Evolutionary conservation across 2,113 vertebrate species (phyloP).

Genomic region (Lepisosteus oculatus): DNA sequence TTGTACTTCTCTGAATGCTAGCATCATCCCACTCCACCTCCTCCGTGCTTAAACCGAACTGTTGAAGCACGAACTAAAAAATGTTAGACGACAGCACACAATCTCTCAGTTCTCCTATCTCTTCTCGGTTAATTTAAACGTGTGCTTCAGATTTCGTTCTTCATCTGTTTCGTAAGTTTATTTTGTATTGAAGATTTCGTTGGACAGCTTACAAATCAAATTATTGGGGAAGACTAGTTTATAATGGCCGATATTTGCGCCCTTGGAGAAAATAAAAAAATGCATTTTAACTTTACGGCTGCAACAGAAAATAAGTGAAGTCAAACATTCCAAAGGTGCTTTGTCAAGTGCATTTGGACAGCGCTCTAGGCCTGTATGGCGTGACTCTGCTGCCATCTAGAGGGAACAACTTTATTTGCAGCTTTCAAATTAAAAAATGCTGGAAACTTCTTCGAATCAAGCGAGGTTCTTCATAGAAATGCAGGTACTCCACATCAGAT

Average conservation of each 20-base stretch:
- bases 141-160: neutral
- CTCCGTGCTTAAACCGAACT: neutral
- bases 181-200: too few relatives aligned
- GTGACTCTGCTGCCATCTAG: conserved; percentile 25
- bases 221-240: too few relatives aligned
- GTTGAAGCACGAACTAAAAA: neutral
- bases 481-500: too few relatives aligned
- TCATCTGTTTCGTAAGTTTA: too few relatives aligned
- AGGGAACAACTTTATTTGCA: neutral
- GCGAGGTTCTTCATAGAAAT: too few relatives aligned
- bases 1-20: neutral
- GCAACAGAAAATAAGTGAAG: conserved; percentile 1
- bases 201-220: too few relatives aligned
- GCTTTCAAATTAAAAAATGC: neutral
- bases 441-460: neutral
- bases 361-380: neutral
- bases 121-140: neutral
- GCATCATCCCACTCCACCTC: neutral
- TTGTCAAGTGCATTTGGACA: conserved; percentile 13
- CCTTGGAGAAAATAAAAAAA: too few relatives aligned
- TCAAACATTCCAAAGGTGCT: conserved; percentile 2
- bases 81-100: neutral
- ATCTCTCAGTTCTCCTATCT: neutral
- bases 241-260: too few relatives aligned
- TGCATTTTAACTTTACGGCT: neutral